These are phyloP conservation scores for Penaeus indicus DNA, from an alignment of 1,140 invertebrate species.

Conservation along the genomic window DNA sequence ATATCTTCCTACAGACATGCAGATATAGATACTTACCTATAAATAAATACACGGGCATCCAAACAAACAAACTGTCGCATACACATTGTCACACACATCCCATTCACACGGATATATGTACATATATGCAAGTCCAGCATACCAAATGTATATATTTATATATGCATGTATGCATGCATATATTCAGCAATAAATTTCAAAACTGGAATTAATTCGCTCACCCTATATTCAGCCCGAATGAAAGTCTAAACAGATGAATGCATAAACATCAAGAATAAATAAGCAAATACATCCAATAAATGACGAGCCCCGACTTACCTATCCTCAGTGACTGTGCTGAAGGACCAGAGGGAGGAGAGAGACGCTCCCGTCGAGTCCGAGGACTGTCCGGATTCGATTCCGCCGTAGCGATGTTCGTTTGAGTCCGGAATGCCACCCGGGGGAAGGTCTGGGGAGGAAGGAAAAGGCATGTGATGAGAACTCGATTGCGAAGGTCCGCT, in stretches of 20 bases:
- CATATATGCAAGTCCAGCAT: neutral
- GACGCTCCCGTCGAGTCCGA: constrained; percentile 44
- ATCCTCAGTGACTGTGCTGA: constrained; percentile 56
- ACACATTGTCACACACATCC: neutral
- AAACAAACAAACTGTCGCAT: neutral
- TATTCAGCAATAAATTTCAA: neutral
- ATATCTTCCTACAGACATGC: neutral
- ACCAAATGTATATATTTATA: too few relatives aligned
- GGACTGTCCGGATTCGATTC: constrained; percentile 46
- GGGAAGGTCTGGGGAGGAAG: neutral
- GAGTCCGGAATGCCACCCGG: constrained; percentile 23
- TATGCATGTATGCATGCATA: constrained; percentile 7
- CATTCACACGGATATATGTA: neutral
- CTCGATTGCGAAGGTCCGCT: too few relatives aligned
- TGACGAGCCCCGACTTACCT: constrained; percentile 4
- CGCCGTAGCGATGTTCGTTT: constrained; percentile 11
- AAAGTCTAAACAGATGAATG: too few relatives aligned
- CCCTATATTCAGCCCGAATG: too few relatives aligned
- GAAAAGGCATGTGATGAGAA: neutral
- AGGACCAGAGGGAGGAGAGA: constrained; percentile 50
- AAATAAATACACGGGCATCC: neutral
- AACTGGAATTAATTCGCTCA: too few relatives aligned
- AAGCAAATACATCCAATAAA: too few relatives aligned
- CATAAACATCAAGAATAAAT: too few relatives aligned
- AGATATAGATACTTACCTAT: neutral